A percentile compares a stretch with the other conserved stretches of the same genome.
phyloP scores from a whole-genome alignment of 37 sponge, comb jelly and placozoan genomes.

The Hormiphora californensis region DNA sequence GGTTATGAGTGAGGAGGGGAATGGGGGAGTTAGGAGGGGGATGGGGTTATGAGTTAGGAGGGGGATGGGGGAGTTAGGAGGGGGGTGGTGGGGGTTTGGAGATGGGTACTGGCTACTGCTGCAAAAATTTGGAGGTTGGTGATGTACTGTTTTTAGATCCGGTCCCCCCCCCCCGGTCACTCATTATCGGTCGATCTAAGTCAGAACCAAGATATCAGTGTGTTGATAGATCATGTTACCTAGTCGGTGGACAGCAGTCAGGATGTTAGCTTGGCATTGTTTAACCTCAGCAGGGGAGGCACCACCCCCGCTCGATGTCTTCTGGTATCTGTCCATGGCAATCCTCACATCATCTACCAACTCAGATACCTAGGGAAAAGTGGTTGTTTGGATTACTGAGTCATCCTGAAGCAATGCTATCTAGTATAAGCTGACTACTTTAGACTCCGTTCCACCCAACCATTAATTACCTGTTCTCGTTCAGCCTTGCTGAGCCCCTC shows the following conservation, averaged over 20 bases:
- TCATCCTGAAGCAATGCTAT: not conserved
- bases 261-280: slow-evolving; percentile 14
- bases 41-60: too few species aligned
- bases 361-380: not conserved
- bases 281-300: slow-evolving; percentile 3
- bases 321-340: slow-evolving; percentile 20
- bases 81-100: too few species aligned
- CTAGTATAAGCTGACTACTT: not conserved
- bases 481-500: slow-evolving; percentile 54
- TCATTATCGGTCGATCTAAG: too few species aligned
- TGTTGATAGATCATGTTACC: not conserved
- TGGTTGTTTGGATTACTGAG: not conserved
- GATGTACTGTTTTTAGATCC: too few species aligned
- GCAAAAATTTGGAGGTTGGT: too few species aligned
- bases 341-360: not conserved
- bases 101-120: too few species aligned
- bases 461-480: slow-evolving; percentile 32
- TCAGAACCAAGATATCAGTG: too few species aligned
- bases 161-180: too few species aligned
- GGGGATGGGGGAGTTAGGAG: too few species aligned
- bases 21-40: too few species aligned
- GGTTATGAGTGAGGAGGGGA: too few species aligned
- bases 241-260: slow-evolving; percentile 1
- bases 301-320: not conserved
- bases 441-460: too few species aligned